A percentile compares a stretch with the other conserved stretches of the same genome.
phyloP scores from a whole-genome alignment of 2,113 vertebrate genomes.

The Patagioenas fasciata region DNA sequence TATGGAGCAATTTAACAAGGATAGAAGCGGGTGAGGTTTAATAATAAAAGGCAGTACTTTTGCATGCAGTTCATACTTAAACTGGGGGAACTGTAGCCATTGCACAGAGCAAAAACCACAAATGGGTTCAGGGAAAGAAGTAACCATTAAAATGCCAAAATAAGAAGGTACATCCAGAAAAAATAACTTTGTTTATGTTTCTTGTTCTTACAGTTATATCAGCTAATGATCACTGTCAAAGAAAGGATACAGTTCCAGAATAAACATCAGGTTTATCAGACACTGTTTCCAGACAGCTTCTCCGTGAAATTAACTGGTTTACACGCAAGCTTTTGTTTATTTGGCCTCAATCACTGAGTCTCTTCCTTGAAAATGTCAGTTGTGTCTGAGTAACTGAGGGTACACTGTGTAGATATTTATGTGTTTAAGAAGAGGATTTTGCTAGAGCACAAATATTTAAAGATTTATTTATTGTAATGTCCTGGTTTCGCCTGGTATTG shows the following conservation, averaged over 20 bases:
- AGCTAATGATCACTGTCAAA: neutral
- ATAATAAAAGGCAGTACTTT: too few relatives aligned
- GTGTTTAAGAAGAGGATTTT: neutral
- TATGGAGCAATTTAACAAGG: neutral
- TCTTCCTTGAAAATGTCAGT: neutral
- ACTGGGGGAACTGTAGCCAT: rapidly evolving
- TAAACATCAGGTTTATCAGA: neutral
- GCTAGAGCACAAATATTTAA: neutral
- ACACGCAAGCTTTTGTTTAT: rapidly evolving
- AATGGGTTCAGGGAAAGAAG: neutral
- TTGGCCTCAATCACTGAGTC: neutral
- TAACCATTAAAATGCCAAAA: neutral
- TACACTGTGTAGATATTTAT: rapidly evolving
- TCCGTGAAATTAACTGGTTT: rapidly evolving
- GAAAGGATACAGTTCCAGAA: neutral
- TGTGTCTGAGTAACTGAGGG: neutral
- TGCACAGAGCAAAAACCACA: neutral
- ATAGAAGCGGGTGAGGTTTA: neutral
- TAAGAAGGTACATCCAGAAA: neutral
- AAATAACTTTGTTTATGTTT: neutral
- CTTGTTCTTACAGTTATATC: rapidly evolving
- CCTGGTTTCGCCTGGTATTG: too few relatives aligned
- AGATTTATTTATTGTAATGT: neutral
- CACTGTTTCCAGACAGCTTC: neutral
- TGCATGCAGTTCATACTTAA: neutral